Base-by-base conservation (phyloP, 2,797 vertebrate species). In the Sebastes iracundus region DNA sequence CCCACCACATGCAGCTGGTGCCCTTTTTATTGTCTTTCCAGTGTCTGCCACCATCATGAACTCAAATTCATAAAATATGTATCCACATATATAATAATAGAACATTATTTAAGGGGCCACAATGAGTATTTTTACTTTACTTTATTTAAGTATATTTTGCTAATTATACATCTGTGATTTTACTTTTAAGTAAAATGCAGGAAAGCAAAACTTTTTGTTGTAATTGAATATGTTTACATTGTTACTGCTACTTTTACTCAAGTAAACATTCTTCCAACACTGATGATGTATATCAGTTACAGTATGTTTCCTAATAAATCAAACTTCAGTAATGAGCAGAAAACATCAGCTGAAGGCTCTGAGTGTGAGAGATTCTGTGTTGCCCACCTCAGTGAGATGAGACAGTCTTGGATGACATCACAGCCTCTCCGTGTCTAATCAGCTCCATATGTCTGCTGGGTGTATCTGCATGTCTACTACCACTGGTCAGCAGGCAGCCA, bases 361-460 rank as follows among this genome's bases (percentile, higher is more conserved):
- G 63, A 77, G 69, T 59, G 72, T 68, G 27, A 71, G 63, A 70
- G 75, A 85, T 75, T 67, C 74, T 38, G 64, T 14, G 67, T 33
- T 23, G 64, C 62, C 58, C 65, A 35, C 52, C 55, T 30, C 35
- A 27, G 33, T 30, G 72, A 38, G 42, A 79, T 25, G 73, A 75
- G 75, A 72, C 66, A 5, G 75, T 61, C 25, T 7, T 27, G 46
- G 75, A 86, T 90, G 89, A 91, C 83, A 83, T 91, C 89, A 87
- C 67, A 56, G 55, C 75, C 67, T 71, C 72, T 69, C 82, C 72
- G 3, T 72, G 79, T 80, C 81, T 92, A 91, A 94, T 87, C 81
- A 59, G 77, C 80, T 88, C 90, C 92, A 93, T 75, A 88, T 92
- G 93, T 90, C 76, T 33, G 55, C 82, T 73, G 81, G 82, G 80